Base-by-base conservation (phyloP, 2,888 invertebrate genomes). In the Brachyopa scutellaris region DNA sequence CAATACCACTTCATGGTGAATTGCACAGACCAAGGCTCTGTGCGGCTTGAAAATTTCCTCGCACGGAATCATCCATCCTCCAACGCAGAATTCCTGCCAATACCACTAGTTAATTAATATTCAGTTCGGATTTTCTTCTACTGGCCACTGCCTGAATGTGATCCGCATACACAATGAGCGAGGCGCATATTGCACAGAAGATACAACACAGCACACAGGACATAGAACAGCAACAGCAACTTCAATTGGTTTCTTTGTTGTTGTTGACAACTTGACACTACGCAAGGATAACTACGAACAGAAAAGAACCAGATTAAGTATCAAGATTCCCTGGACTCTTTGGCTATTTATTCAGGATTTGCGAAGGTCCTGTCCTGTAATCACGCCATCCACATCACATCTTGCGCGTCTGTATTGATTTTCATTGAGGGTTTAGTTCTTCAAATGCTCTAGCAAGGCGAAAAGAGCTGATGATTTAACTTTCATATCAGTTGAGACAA, bases 41-140 rank as follows among this genome's bases (percentile, higher is more conserved):
- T 29, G n/a, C 13, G 1, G 31, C 17, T 11, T 55, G 45, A 9
- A 57, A 47, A 36, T 47, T 36, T 36, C 26, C 55, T 62, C 26
- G 47, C 49, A 49, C 36, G 59, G 36, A 53, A 9, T 51, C 42
- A 13, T 0, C 29, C 26, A 26, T 29, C 19, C 31, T 8, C 38
- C 40, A 21, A 33, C 42, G 45, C 66, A 59, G 17, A 57, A 26
- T 15, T 26, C 21, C 38, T 45, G 53, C 45, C 15, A 47, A 79
- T n/a, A n/a, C n/a, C n/a, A n/a, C n/a, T n/a, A 67, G 53, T 67
- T 79, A 79, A 73, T 79, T 79, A 74, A 74, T 66, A 79, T 79
- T 79, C 79, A 67, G 59, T 26, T 67, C 47, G 61, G 53, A 67
- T 61, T 66, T 19, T 79, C 55, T 40, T 59, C 31, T 23, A 23